Evolutionary conservation across 1,140 invertebrate species (phyloP), one percentile per base, ranked within the genome.

Genomic region (Drosophila pachea): DNA sequence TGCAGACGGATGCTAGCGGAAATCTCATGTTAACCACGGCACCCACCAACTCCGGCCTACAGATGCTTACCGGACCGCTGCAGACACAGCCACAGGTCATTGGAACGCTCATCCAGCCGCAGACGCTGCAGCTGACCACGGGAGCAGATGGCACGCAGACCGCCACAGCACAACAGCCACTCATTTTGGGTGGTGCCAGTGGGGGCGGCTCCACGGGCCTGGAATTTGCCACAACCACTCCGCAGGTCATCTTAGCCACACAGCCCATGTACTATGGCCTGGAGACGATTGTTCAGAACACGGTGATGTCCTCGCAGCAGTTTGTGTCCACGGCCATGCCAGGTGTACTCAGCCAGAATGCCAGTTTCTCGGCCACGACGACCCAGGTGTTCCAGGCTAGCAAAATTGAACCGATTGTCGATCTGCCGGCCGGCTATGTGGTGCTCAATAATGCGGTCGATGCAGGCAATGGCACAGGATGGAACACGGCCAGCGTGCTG

Each of bases 261-360:
- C 94, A 95, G 68, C 94, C 94, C 2, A 93, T 95, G 84, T 95
- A 95, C 79, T 95, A 95, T 67, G 94, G 94, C 0, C 90, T 95
- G 67, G 95, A 95, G 89, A 95, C 95, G 0, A 95, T 95, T 59
- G 94, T 95, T 8, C 95, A 95, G 87, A 95, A 95, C 78, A 95
- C 95, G 9, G 94, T 95, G 0, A 95, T 95, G 94, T 94, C 94
- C 16, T 95, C 94, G 29, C 95, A 95, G 83, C 94, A 95, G 74
- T 95, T 95, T 86, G 92, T 95, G 31, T 93, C 94, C 7, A 94
- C 94, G 4, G 92, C 94, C 4, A 93, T 95, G 89, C 94, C 94
- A 52, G 94, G 94, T 47, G 93, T 95, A 8, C 89, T 95, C 7
- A 93, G 94, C 32, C 92, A 94, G 73, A 94, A 94, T 76, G 95